Evolutionary conservation across 2,113 vertebrate genomes (phyloP).

Genomic region (Chamaetylas fuelleborni): DNA sequence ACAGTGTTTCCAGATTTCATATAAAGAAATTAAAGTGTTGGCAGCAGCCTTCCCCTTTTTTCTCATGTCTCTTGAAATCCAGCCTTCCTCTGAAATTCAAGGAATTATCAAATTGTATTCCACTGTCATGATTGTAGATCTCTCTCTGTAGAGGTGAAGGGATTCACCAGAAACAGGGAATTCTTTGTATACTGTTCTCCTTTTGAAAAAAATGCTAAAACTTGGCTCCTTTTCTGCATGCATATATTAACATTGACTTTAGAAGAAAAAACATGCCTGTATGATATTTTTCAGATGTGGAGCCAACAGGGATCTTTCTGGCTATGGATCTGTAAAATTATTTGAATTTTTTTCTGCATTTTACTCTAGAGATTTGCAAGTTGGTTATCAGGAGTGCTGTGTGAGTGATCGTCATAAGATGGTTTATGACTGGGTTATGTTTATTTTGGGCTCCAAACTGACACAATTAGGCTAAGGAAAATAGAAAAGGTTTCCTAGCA

Average conservation of each 20-base stretch:
- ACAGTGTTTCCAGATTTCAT: background rate
- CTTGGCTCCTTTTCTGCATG: background rate
- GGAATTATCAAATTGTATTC: background rate
- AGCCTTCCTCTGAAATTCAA: background rate
- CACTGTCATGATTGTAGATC: background rate
- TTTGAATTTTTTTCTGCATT: background rate
- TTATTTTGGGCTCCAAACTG: background rate
- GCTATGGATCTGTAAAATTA: background rate
- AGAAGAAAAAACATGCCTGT: background rate
- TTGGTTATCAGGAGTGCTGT: background rate
- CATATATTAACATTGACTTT: background rate
- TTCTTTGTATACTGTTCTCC: background rate
- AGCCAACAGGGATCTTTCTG: background rate
- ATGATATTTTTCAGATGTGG: background rate
- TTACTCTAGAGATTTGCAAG: background rate
- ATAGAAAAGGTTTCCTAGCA: background rate
- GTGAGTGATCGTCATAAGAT: background rate
- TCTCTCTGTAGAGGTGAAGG: background rate
- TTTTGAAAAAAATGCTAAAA: background rate
- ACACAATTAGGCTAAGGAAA: background rate
- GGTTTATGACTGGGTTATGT: background rate
- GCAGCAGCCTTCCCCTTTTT: background rate
- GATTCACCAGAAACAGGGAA: background rate
- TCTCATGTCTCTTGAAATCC: background rate
- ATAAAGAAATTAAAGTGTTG: background rate